Percentiles rank a stretch among this genome's conserved stretches.
Evolutionary conservation across 2,113 vertebrate species (phyloP).

Genomic region (Sminthopsis crassicaudata): DNA sequence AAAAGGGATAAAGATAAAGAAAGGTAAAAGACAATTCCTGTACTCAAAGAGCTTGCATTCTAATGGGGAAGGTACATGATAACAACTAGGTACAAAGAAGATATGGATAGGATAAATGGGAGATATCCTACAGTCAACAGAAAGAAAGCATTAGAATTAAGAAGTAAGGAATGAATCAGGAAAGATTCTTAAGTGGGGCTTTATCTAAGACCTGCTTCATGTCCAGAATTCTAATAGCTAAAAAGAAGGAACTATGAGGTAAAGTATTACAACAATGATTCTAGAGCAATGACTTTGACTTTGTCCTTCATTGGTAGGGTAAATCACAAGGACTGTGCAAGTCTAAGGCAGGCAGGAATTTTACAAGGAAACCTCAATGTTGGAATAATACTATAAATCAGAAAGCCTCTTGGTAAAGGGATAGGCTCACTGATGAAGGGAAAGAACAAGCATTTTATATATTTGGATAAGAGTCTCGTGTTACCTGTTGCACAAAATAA

Average conservation of each 20-base stretch:
- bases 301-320: background rate
- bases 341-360: background rate
- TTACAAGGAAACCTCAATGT: background rate
- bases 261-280: background rate
- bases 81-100: background rate
- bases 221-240: background rate
- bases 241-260: background rate
- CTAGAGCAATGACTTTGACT: background rate
- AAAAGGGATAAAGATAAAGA: background rate
- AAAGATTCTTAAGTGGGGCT: background rate
- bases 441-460: background rate
- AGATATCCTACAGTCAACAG: background rate
- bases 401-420: background rate
- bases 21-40: background rate
- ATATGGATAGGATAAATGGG: background rate
- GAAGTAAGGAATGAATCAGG: background rate
- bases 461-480: background rate
- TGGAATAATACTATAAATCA: background rate
- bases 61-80: background rate
- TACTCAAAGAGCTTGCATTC: background rate
- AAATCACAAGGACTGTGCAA: background rate
- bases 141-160: background rate
- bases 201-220: background rate
- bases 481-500: background rate
- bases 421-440: background rate